phyloP scores from a whole-genome alignment of 2,113 vertebrate species.

The Rallus limicola region DNA sequence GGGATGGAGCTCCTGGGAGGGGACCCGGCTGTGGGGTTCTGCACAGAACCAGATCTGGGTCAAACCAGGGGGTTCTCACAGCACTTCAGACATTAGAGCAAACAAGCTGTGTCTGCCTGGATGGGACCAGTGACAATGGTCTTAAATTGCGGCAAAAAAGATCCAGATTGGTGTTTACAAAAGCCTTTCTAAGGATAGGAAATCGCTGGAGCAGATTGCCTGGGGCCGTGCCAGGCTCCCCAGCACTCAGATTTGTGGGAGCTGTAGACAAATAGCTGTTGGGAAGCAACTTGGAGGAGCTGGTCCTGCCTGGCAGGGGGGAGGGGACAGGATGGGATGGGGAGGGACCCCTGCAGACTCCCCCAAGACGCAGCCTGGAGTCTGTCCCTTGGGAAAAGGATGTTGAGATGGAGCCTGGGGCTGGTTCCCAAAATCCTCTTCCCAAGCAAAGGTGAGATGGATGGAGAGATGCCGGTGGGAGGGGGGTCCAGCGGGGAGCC shows the following conservation, averaged over 20 bases:
- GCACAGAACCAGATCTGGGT: neutral
- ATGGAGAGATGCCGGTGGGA: rapidly evolving
- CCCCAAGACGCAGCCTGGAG: neutral
- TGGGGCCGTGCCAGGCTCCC: slow-evolving; percentile 49
- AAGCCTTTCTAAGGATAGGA: slow-evolving; percentile 47
- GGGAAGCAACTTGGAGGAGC: neutral
- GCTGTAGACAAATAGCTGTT: neutral
- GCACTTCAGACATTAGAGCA: neutral
- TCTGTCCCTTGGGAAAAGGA: rapidly evolving
- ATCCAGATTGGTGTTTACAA: slow-evolving; percentile 60
- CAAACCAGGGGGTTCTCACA: neutral
- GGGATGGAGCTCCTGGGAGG: neutral
- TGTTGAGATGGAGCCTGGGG: neutral
- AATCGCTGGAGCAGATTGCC: slow-evolving; percentile 43
- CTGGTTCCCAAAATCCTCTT: neutral
- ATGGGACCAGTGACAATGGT: slow-evolving; percentile 19
- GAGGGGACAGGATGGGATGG: neutral
- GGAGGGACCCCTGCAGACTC: rapidly evolving
- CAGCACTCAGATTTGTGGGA: neutral
- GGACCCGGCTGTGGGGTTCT: neutral
- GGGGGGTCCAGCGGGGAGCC: neutral
- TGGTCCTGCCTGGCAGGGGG: neutral
- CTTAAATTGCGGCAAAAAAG: slow-evolving; percentile 46
- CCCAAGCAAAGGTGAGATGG: neutral
- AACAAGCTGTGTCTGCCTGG: neutral